Conservation (phyloP, 2,113 vertebrate genomes). For the Lophotis ruficrista region DNA sequence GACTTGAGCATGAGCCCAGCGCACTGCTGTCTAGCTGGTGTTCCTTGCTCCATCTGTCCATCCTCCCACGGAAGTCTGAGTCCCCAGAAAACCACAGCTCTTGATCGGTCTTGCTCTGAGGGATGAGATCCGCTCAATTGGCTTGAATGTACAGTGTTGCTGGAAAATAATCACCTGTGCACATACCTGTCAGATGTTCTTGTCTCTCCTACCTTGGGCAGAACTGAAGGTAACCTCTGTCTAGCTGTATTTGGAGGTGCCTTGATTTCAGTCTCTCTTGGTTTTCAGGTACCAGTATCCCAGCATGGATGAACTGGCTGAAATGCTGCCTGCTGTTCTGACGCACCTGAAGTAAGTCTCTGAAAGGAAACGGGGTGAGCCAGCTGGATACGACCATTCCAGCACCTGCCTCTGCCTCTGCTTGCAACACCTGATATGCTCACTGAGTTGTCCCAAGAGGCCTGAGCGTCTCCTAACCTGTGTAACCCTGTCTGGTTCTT, state of each 20-base stretch:
- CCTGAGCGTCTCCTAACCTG: background rate
- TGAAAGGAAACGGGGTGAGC: background rate
- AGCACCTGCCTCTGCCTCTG: background rate
- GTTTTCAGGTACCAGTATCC: conserved; percentile 91
- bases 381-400: background rate
- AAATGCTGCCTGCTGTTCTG: conserved; percentile 91
- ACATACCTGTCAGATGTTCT: background rate
- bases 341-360: conserved; percentile 88
- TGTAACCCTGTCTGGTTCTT: background rate
- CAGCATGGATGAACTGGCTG: conserved; percentile 92
- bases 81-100: background rate
- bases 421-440: background rate
- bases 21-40: background rate
- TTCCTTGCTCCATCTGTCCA: background rate
- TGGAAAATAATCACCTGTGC: background rate
- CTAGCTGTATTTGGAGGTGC: background rate
- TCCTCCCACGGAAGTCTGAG: background rate
- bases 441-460: background rate
- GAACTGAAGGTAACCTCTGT: background rate
- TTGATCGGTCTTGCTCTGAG: background rate
- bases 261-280: background rate
- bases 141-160: background rate
- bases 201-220: background rate
- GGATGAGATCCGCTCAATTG: background rate
- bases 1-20: background rate